Base-by-base conservation (phyloP, 2,888 invertebrate species). In the Proisotoma minuta region DNA sequence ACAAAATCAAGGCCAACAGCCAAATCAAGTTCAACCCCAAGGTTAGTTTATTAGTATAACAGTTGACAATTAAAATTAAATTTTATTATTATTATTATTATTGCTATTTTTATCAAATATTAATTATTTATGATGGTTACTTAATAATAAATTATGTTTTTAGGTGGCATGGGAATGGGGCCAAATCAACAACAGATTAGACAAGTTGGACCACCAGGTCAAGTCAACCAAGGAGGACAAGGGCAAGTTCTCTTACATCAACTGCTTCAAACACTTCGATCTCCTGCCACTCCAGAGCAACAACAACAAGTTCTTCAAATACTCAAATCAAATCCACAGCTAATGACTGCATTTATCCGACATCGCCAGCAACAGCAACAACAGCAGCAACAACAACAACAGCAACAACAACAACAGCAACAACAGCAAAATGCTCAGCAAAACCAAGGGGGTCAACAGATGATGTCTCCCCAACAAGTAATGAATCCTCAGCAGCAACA, bases 331-430 rank as follows among this genome's bases (percentile, higher is more conserved):
- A 93, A 95, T 80, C 96, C 96, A 43, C 91, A 91, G 75, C 83
- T 97, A 51, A 95, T 96, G 92, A 92, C 94, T 60, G 92, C 94
- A 59, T 93, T 93, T 77, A 89, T 96, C 71, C 92, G 93, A 76
- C 91, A 91, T 78, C 82, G 90, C 77, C 87, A 88, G 62, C 75
- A 77, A 68, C 75, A 78, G 65, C 79, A 78, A 34, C 78, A 78
- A 63, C 78, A 78, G 67, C 78, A 74, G 51, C 65, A 71, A 53
- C 73, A 72, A 34, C 73, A 74, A 43, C 71, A 70, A 54, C 65
- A 67, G 51, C 69, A 70, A 51, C 70, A 69, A 34, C 66, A 69
- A 34, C 71, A 69, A 34, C 68, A 66, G 18, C 68, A 79, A 72
- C 79, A 81, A 73, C 83, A 83, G 23, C 69, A 43, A 20, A 43